A percentile compares a stretch with the other conserved stretches of the same genome.
Conservation (phyloP, 2,888 invertebrate genomes). For the Tinea semifulvella region DNA sequence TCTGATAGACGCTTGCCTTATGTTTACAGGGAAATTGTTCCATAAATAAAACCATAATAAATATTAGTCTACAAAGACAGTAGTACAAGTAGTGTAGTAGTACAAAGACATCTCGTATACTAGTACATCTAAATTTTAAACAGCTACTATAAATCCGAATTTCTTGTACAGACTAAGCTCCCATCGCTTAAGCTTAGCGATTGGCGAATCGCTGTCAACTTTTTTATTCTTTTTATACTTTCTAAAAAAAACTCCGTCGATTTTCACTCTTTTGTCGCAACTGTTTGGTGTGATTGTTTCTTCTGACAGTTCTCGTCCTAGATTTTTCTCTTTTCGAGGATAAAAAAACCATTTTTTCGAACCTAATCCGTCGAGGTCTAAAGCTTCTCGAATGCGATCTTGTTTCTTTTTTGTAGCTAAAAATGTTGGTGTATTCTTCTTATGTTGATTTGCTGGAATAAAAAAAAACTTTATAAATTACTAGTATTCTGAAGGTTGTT, state of each 20-base stretch:
- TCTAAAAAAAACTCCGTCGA: constrained; percentile 50
- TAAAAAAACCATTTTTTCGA: constrained; percentile 55
- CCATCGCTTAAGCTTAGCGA: constrained; percentile 53
- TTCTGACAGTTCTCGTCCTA: not conserved
- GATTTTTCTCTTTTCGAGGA: constrained; percentile 27
- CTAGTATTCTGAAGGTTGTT: no score
- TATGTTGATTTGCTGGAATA: constrained; percentile 42
- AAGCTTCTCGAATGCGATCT: constrained; percentile 43
- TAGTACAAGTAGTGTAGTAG: no score
- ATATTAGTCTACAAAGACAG: no score
- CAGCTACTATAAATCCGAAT: constrained; percentile 39
- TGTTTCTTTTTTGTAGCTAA: constrained; percentile 48
- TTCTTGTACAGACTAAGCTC: constrained; percentile 55
- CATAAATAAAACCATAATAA: no score
- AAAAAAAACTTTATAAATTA: no score
- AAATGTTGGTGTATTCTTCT: constrained; percentile 42
- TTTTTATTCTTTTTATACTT: constrained; percentile 46
- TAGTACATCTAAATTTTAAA: no score
- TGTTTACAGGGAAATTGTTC: no score
- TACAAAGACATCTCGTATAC: no score
- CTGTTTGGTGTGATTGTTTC: constrained; percentile 26
- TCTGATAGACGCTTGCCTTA: no score
- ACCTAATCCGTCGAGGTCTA: constrained; percentile 52
- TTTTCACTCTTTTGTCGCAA: constrained; percentile 47
- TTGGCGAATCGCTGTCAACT: constrained; percentile 43